Evolutionary conservation across 2,797 vertebrate genomes (phyloP), one percentile per base, ranked within the genome.

Genomic region (Dicrostonyx torquatus): DNA sequence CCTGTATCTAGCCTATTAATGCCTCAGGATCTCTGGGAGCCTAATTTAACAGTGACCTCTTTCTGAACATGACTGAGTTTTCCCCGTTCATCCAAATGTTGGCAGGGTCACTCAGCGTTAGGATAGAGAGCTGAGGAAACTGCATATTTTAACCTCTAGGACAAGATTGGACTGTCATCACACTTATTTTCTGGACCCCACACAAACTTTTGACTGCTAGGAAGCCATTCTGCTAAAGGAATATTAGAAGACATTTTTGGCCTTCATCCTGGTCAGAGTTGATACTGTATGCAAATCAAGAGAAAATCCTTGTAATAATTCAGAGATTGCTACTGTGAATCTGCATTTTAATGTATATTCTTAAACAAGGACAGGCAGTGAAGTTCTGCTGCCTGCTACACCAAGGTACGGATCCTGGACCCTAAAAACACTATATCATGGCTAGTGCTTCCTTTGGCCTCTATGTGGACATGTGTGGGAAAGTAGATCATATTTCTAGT

Each of bases 111-210:
- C 89, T 96, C 58, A 34, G 79, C 92, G 97, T 98, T 97, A 97
- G 90, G 93, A 93, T 93, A 96, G 93, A 94, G 96, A 97, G 22
- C 89, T 96, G 97, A 97, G 96, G 92, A 95, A 97, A 95, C 97
- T 88, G 98, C 96, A 97, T 97, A 97, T 95, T 97, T 97, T 94
- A 98, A 90, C 94, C 90, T 95, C 92, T 8, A 37, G 53, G 97
- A 87, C 90, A 97, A 97, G 97, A 98, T 92, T 97, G 66, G 85
- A 96, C 96, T 98, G 97, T 98, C 97, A 97, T 96, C 94, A 97
- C 97, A 97, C 95, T 98, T 97, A 97, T 77, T 97, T 95, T 97
- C 55, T 1, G 15, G 94, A 89, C 83, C 95, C 94, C 96, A 91
- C 95, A 96, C 94, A 97, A 84, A 89, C 90, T 55, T 95, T 15